These are phyloP conservation scores for Tragelaphus buxtoni DNA, from an alignment of 2,113 vertebrate species.

Conservation along the genomic window DNA sequence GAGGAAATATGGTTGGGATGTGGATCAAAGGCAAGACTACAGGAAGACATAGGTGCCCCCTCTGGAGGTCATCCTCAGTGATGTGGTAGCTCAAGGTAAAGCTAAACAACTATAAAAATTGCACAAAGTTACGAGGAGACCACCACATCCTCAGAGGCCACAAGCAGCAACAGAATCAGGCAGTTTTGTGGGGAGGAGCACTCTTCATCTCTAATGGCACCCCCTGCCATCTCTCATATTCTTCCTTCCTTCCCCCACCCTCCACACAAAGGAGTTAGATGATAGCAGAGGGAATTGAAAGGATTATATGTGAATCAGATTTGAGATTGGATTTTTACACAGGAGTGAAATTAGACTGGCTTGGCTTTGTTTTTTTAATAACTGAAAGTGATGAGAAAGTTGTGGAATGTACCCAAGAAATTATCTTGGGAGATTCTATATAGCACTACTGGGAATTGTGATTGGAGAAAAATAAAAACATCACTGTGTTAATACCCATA, in stretches of 20 bases:
- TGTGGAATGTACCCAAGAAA: slow-evolving; percentile 5
- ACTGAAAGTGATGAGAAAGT: slow-evolving; percentile 29
- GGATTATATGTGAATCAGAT: background rate
- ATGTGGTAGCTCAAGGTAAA: background rate
- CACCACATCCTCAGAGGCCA: background rate
- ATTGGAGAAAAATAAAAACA: slow-evolving; percentile 26
- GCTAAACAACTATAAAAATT: background rate
- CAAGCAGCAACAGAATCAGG: background rate
- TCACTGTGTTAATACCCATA: background rate
- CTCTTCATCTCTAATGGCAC: background rate
- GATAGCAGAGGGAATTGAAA: background rate
- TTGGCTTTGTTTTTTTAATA: slow-evolving; percentile 32
- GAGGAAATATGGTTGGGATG: background rate
- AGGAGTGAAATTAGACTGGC: background rate
- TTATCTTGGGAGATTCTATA: background rate
- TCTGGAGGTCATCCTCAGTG: background rate
- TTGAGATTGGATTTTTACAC: slow-evolving; percentile 1
- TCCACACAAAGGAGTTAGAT: background rate
- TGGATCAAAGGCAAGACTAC: background rate
- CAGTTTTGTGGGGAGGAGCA: background rate
- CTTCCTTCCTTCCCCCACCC: background rate
- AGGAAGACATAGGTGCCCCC: background rate
- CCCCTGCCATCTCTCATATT: background rate
- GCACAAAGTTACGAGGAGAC: background rate
- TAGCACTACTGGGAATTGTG: background rate